These are phyloP conservation scores for Phyllostomus discolor DNA, from an alignment of 2,113 vertebrate species.

Conservation along the genomic window DNA sequence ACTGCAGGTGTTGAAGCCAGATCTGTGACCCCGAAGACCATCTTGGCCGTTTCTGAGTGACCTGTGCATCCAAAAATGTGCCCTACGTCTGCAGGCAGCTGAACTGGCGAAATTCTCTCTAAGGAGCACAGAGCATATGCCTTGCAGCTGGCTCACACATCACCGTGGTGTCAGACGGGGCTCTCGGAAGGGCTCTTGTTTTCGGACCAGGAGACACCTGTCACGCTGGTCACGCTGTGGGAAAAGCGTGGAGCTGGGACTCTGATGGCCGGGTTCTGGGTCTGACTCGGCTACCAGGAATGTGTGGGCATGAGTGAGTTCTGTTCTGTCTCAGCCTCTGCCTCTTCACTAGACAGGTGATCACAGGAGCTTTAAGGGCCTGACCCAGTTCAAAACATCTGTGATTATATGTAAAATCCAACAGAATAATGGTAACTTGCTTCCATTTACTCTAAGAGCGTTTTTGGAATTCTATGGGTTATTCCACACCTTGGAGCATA, in stretches of 20 bases:
- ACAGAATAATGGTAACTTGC: not conserved
- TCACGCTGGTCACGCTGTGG: not conserved
- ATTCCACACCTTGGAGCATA: not conserved
- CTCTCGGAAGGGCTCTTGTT: slow-evolving; percentile 12
- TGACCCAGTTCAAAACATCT: not conserved
- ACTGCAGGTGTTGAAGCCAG: slow-evolving; percentile 45
- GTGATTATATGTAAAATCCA: not conserved
- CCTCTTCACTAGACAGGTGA: not conserved
- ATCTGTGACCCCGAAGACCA: slow-evolving; percentile 4
- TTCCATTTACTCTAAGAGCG: not conserved
- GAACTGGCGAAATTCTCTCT: slow-evolving; percentile 32
- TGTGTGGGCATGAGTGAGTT: not conserved
- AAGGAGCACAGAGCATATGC: slow-evolving; percentile 32
- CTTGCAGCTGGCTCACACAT: slow-evolving; percentile 57
- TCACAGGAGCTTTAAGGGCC: not conserved
- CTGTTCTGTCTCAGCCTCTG: not conserved
- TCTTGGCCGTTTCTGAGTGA: slow-evolving; percentile 36
- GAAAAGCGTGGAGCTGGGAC: not conserved
- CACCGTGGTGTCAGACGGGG: slow-evolving; percentile 6
- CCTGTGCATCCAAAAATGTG: slow-evolving; percentile 21
- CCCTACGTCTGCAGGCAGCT: not conserved
- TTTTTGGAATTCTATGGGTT: not conserved
- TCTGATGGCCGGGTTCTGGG: not conserved
- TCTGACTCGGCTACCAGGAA: not conserved
- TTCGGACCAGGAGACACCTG: slow-evolving; percentile 51